A percentile compares a stretch with the other conserved stretches of the same genome.
Conservation (phyloP, 2,113 vertebrate genomes). For the Tetraodon nigroviridis region DNA sequence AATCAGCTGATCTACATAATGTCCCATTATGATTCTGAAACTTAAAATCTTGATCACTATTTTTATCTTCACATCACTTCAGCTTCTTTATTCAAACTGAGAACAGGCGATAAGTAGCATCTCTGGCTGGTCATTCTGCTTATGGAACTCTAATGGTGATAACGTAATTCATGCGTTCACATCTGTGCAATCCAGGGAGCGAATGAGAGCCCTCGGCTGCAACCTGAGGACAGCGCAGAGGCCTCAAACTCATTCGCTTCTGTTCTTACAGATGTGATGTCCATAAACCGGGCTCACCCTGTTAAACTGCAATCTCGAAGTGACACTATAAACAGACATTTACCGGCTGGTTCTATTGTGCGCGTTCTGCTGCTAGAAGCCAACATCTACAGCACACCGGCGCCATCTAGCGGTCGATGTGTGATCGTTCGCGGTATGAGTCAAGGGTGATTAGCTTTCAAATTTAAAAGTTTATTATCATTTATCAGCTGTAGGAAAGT, state of each 20-base stretch:
- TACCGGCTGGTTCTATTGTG: not conserved
- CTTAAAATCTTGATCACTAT: too few species aligned
- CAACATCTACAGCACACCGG: conserved; percentile 12
- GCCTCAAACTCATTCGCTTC: not conserved
- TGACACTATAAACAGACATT: not conserved
- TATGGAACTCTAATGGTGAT: not conserved
- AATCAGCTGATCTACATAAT: too few species aligned
- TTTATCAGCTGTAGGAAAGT: conserved; percentile 54
- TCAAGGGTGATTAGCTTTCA: not conserved
- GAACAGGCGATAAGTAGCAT: not conserved
- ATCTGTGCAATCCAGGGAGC: not conserved
- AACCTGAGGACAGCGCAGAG: too few species aligned
- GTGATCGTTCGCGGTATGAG: not conserved
- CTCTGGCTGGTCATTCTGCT: not conserved
- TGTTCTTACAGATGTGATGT: not conserved
- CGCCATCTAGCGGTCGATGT: conserved; percentile 34
- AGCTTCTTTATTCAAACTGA: not conserved
- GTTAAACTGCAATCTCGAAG: too few species aligned
- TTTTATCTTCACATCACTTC: not conserved
- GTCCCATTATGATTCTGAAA: not conserved
- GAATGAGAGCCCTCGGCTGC: not conserved
- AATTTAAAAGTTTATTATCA: conserved; percentile 47
- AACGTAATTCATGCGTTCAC: not conserved
- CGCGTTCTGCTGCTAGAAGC: not conserved
- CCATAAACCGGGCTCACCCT: too few species aligned